Base-by-base conservation (phyloP, 2,888 invertebrate genomes). In the Diarsia brunnea region DNA sequence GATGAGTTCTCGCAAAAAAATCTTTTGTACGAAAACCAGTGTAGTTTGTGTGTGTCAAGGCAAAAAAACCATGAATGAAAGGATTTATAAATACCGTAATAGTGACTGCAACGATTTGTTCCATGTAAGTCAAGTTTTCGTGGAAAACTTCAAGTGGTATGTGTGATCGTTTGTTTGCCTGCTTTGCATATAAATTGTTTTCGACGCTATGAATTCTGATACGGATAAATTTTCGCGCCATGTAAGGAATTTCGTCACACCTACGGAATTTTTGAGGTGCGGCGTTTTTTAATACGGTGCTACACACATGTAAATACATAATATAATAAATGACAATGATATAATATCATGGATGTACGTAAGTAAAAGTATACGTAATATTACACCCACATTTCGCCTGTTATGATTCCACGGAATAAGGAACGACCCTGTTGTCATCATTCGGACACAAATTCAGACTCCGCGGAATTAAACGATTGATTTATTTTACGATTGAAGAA, bases 141-240 rank as follows among this genome's bases (percentile, higher is more conserved):
- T 75, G 67, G 77, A 81, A 84, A 73, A 73, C 72, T 73, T 55
- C 51, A 63, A 74, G 68, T 76, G 87, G 85, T 88, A 88, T 90
- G 90, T 90, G 88, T 89, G 89, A 87, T 84, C 89, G 90, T 92
- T 91, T 93, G 93, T 94, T 94, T 91, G 76, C 88, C 91, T 93
- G 91, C 88, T 94, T 95, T 92, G 93, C 95, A 95, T 95, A 94
- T 94, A 93, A 89, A 93, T 92, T 92, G 92, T 91, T 90, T 89
- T 87, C 89, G 87, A 87, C 90, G 89, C 90, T 90, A 92, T 93
- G 93, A 93, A 94, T 94, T 92, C 89, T 93, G 93, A 93, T 93
- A 93, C 88, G 89, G 84, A 90, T 91, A 92, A 92, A 92, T 94
- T 92, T 92, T 82, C 45, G 47, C 45, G 19, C 60, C 53, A 75